phyloP scores from a whole-genome alignment of 2,797 vertebrate genomes.

The Bufotes viridis region DNA sequence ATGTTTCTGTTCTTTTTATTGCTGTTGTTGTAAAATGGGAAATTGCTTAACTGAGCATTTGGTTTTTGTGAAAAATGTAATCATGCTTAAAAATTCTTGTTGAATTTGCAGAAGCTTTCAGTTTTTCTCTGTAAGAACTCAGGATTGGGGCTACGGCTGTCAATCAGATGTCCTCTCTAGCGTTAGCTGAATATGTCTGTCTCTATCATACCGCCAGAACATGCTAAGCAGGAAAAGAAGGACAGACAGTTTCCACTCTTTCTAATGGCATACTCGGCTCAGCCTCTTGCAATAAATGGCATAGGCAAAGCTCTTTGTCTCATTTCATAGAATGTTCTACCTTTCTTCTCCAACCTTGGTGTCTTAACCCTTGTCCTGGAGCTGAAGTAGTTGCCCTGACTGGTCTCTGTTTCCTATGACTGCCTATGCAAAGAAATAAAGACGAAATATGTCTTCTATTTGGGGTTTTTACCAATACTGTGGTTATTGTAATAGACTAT shows the following conservation, averaged over 20 bases:
- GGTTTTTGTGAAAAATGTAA: slow-evolving; percentile 33
- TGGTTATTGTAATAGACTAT: background rate
- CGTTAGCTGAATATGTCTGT: slow-evolving; percentile 20
- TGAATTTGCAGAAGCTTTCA: slow-evolving; percentile 35
- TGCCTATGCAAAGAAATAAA: background rate
- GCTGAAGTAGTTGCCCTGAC: background rate
- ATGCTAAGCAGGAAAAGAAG: slow-evolving; percentile 21
- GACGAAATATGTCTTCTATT: background rate
- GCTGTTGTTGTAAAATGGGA: slow-evolving; percentile 8
- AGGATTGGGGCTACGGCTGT: slow-evolving; percentile 29
- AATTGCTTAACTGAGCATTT: slow-evolving; percentile 46
- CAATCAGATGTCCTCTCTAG: slow-evolving; percentile 38
- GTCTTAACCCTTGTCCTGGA: background rate
- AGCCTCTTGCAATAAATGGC: background rate
- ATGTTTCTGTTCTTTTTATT: slow-evolving; percentile 36
- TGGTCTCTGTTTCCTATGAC: background rate
- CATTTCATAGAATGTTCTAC: background rate
- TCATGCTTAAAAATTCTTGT: slow-evolving; percentile 30
- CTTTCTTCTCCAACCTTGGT: no score
- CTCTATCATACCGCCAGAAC: background rate
- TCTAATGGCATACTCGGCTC: background rate
- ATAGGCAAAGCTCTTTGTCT: background rate
- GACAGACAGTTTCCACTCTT: background rate
- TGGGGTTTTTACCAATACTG: background rate
- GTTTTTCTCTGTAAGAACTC: background rate